A percentile compares a stretch with the other conserved stretches of the same genome.
Evolutionary conservation across 2,113 vertebrate genomes (phyloP).

Genomic region (Rhinopomastus cyanomelas): DNA sequence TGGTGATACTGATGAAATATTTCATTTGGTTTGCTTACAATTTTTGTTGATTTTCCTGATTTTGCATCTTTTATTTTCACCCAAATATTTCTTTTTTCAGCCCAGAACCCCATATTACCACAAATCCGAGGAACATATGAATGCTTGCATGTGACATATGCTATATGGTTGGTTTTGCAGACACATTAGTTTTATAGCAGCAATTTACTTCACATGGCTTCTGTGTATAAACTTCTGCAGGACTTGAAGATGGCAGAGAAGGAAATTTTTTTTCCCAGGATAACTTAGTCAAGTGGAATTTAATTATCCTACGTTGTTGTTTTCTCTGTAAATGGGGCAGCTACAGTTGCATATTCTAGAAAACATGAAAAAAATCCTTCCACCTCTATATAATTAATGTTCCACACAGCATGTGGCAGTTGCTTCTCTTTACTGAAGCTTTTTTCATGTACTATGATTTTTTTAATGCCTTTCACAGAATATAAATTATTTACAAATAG

Average conservation of each 20-base stretch:
- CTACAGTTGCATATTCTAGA: background rate
- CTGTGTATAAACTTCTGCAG: background rate
- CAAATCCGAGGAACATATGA: background rate
- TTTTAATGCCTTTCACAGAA: background rate
- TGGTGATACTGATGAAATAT: too few species aligned
- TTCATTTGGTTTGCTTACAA: too few species aligned
- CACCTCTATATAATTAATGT: background rate
- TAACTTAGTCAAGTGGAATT: background rate
- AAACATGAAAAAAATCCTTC: background rate
- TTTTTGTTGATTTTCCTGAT: too few species aligned
- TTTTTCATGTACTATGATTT: background rate
- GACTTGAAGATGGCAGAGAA: background rate
- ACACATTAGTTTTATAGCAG: too few species aligned
- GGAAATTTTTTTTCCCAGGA: background rate
- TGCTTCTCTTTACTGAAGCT: background rate
- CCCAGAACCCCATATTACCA: background rate
- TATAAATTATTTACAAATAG: background rate
- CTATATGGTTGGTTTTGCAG: background rate
- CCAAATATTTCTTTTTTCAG: background rate
- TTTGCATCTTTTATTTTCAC: background rate
- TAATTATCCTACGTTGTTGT: background rate
- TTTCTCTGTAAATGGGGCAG: background rate
- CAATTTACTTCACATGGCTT: background rate
- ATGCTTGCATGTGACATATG: background rate
- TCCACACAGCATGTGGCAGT: background rate